Conservation (phyloP, 2,113 vertebrate genomes). For the Origma solitaria region DNA sequence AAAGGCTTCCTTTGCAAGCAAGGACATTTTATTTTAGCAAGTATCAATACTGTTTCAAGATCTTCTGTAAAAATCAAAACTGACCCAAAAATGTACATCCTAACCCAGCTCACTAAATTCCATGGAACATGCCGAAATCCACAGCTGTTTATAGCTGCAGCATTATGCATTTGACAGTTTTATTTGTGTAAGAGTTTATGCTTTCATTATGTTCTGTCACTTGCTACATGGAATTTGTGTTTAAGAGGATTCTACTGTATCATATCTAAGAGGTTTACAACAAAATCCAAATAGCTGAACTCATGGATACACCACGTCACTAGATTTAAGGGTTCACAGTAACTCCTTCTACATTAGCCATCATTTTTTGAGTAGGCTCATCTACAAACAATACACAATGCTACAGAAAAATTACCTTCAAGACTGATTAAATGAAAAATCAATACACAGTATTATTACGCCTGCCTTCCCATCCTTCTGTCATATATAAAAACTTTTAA, state of each 20-base stretch:
- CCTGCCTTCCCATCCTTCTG: neutral
- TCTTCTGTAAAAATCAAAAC: neutral
- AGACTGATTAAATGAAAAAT: conserved; percentile 31
- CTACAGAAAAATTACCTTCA: neutral
- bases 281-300: conserved; percentile 61
- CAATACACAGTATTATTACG: neutral
- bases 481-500: neutral
- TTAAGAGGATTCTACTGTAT: conserved; percentile 71
- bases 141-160: conserved; percentile 43
- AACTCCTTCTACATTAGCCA: neutral
- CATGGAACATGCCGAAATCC: neutral
- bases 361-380: neutral
- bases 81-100: conserved; percentile 11
- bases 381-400: neutral
- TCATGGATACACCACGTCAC: neutral
- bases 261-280: conserved; percentile 72
- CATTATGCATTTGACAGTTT: conserved; percentile 62
- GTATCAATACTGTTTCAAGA: neutral
- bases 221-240: conserved; percentile 70
- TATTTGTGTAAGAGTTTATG: conserved; percentile 68
- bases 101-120: neutral
- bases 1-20: neutral
- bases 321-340: conserved; percentile 28
- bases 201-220: conserved; percentile 71
- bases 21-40: neutral